Conservation (phyloP, 2,113 vertebrate genomes). For the Ondatra zibethicus region DNA sequence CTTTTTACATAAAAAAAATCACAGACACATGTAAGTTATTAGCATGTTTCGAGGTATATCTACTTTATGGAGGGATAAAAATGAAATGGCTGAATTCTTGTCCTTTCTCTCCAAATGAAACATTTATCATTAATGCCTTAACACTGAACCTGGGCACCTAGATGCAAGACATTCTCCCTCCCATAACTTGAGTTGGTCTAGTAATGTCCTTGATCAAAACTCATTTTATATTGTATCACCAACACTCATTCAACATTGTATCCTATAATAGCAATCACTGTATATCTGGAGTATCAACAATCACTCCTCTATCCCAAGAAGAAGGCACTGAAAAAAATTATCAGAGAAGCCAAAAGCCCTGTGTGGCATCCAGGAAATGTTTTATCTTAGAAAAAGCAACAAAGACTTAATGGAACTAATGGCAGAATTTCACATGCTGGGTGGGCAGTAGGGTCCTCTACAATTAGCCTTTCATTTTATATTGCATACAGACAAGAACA, state of each 20-base stretch:
- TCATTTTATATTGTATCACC: neutral
- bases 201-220: neutral
- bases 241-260: neutral
- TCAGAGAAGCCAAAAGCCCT: neutral
- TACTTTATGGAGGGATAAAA: neutral
- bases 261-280: neutral
- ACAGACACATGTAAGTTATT: neutral
- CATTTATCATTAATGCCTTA: neutral
- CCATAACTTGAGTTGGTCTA: neutral
- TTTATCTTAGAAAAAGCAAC: neutral
- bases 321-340: neutral
- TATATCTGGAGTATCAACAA: neutral
- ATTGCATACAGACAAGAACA: neutral
- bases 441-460: neutral
- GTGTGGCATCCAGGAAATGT: neutral
- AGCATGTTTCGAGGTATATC: neutral
- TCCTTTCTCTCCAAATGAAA: neutral
- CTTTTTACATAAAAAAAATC: neutral
- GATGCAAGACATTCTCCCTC: neutral
- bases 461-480: neutral
- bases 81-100: neutral
- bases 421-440: neutral
- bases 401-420: neutral
- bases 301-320: neutral
- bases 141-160: neutral